phyloP scores from a whole-genome alignment of 2,797 vertebrate genomes.

The Sebastes diploproa region DNA sequence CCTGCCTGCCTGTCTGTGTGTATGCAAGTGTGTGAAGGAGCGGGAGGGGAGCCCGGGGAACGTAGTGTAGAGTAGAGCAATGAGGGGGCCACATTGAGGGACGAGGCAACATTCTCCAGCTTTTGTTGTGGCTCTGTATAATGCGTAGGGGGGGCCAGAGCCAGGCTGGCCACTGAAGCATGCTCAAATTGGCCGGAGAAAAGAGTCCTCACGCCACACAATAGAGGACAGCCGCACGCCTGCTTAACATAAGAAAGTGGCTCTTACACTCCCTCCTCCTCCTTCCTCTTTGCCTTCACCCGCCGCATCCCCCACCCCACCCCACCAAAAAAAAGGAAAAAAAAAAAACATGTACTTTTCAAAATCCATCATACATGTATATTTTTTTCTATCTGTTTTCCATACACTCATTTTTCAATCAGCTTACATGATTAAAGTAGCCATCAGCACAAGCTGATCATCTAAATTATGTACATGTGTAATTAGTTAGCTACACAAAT shows the following conservation, averaged over 20 bases:
- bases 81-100: slow-evolving; percentile 73
- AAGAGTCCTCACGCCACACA: slow-evolving; percentile 84
- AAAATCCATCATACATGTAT: slow-evolving; percentile 8
- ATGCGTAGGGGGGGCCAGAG: slow-evolving; percentile 78
- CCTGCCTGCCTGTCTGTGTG: slow-evolving; percentile 44
- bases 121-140: slow-evolving; percentile 82
- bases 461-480: not conserved
- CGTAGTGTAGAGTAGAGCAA: slow-evolving; percentile 76
- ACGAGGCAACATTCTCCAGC: slow-evolving; percentile 79
- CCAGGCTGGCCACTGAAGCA: slow-evolving; percentile 80
- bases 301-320: slow-evolving; percentile 9
- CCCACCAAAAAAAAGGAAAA: not conserved
- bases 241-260: slow-evolving; percentile 86
- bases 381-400: not conserved
- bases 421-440: not conserved
- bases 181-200: slow-evolving; percentile 83
- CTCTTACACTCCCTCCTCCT: slow-evolving; percentile 64
- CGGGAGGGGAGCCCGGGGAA: slow-evolving; percentile 72
- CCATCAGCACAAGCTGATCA: not conserved
- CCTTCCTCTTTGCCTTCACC: slow-evolving; percentile 46
- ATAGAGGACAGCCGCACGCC: slow-evolving; percentile 82
- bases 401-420: not conserved
- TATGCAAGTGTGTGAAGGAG: slow-evolving; percentile 66
- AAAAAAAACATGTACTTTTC: slow-evolving; percentile 29
- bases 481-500: not conserved